Base-by-base conservation (phyloP, 2,113 vertebrate genomes). In the Malurus alboscapulatus region DNA sequence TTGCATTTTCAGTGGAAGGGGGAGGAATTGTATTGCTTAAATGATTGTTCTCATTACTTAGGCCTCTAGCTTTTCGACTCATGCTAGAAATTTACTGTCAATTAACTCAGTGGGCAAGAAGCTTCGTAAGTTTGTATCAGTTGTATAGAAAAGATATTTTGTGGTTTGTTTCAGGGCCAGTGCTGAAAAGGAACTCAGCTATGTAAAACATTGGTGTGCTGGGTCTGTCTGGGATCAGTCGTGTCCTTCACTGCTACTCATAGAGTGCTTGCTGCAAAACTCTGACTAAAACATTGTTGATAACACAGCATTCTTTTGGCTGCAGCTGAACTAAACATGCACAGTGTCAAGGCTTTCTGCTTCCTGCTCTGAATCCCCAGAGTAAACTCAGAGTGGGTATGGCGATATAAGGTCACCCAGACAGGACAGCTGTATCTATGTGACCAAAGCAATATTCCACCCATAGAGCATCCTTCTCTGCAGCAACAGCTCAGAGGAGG, bases 161-260 rank as follows among this genome's bases (percentile, higher is more conserved):
- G 26, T 47, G 10, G 15, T 34, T 34, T 75, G 11, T 40, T 83
- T 68, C 38, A 12, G 2, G 42, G 19, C 14, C 29, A 45, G 17
- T 25, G 14, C 9, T 71, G 38, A 48, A 71, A 74, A 71, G 61
- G 8, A 85, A 10, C 4, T 58, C 14, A 45, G 0, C 10, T 27
- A 62, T 50, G 8, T 20, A 74, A 40, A 47, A 42, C 47, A 14
- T 15, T 54, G 53, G 6, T 69, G 14, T 20, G 5, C 20, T 29
- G n/a, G 9, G 3, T 36, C 9, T 38, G 51, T 19, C 12, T 71
- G 34, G 30, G 24, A 84, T 2, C 1, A 59, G 8, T 26, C 58
- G 32, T 0, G 0, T 74, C 54, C 34, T 58, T 87, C 38, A 13
- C 1, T 50, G 62, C 22, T 63, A 34, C 14, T 34, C 29, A 3